These are phyloP conservation scores for Meloidogyne hapla DNA, from an alignment of 1,140 invertebrate species.

Conservation along the genomic window DNA sequence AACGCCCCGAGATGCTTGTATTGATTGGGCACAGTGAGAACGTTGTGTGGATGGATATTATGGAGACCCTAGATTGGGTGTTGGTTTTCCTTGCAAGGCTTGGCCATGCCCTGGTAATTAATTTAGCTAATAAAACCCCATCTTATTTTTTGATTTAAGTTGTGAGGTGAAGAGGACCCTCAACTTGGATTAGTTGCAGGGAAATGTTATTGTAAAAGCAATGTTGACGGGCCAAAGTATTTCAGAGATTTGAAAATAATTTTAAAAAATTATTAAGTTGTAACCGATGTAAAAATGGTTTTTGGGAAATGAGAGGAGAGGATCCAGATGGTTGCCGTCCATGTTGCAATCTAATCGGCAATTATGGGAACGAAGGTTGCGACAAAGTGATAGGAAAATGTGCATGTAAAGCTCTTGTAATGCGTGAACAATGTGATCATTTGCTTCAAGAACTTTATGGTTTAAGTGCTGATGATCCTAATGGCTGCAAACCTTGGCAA, in stretches of 20 bases:
- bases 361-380: constrained; percentile 85
- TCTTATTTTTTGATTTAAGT: constrained; percentile 78
- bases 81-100: constrained; percentile 83
- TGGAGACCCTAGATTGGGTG: constrained; percentile 84
- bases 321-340: constrained; percentile 81
- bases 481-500: not conserved
- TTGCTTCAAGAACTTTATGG: constrained; percentile 69
- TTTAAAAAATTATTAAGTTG: constrained; percentile 68
- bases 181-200: constrained; percentile 75
- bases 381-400: constrained; percentile 82
- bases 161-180: constrained; percentile 80
- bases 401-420: constrained; percentile 81
- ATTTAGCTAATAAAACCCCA: not conserved
- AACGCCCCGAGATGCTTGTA: constrained; percentile 85
- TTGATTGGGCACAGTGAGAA: constrained; percentile 84
- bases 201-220: constrained; percentile 78
- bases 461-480: constrained; percentile 59
- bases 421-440: constrained; percentile 86
- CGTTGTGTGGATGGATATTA: constrained; percentile 85
- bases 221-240: constrained; percentile 74
- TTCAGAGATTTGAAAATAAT: not conserved
- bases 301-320: constrained; percentile 79
- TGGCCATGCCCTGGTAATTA: constrained; percentile 83
- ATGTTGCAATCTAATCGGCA: constrained; percentile 83
- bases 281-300: constrained; percentile 80